Evolutionary conservation across 1,140 invertebrate genomes (phyloP).

Genomic region (Drosophila lacteicornis): DNA sequence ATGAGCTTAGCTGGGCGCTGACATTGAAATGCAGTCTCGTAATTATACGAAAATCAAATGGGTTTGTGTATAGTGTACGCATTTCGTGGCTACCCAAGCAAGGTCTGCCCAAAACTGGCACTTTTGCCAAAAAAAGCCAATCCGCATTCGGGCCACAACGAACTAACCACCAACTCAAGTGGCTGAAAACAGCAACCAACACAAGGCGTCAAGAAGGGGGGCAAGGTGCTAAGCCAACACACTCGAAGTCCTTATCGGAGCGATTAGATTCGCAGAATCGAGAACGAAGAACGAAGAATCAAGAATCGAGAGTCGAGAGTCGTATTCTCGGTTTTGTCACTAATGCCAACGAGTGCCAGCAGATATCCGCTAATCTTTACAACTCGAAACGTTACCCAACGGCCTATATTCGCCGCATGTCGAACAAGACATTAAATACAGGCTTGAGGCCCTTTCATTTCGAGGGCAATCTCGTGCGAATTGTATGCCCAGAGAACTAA

Average conservation of each 20-base stretch:
- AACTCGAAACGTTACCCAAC: conserved; percentile 29
- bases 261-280: conserved; percentile 38
- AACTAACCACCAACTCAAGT: conserved; percentile 13
- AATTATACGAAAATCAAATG: conserved; percentile 12
- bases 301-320: conserved; percentile 1
- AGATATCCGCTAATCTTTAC: conserved; percentile 40
- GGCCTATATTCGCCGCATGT: conserved; percentile 13
- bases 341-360: conserved; percentile 23
- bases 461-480: background rate
- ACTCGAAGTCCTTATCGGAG: conserved; percentile 31
- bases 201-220: background rate
- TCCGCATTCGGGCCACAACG: conserved; percentile 4
- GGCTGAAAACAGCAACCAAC: background rate
- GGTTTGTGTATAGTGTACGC: background rate
- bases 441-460: background rate
- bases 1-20: conserved; percentile 21
- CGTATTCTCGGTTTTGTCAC: background rate
- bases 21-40: conserved; percentile 41
- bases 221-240: conserved; percentile 3
- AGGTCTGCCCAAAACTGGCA: conserved; percentile 9
- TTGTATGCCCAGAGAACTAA: no score
- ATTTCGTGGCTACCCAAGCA: background rate
- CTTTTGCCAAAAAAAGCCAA: background rate
- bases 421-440: conserved; percentile 9
- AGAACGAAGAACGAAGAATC: background rate